phyloP scores from a whole-genome alignment of 2,888 invertebrate species.

The Agrenia bidenticulata region DNA sequence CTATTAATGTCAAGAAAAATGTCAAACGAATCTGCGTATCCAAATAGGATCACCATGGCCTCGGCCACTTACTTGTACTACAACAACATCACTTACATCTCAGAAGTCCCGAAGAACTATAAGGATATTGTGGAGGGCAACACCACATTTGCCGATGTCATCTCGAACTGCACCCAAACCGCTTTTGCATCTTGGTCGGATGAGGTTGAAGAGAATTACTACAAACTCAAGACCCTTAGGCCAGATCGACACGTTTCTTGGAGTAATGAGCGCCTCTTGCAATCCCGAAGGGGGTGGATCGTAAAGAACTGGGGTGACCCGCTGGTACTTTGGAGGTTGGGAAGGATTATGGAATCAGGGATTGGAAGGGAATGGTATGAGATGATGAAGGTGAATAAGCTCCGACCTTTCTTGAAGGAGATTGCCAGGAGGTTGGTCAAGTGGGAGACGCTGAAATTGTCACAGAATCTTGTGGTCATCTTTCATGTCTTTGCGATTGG shows the following conservation, averaged over 20 bases:
- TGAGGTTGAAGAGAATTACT: conserved; percentile 1
- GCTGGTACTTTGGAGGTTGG: neutral
- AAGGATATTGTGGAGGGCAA: neutral
- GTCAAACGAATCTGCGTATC: too few relatives aligned
- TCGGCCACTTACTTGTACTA: too few relatives aligned
- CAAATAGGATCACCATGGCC: too few relatives aligned
- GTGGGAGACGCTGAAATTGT: neutral
- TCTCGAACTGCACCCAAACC: neutral
- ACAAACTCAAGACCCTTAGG: neutral
- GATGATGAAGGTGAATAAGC: neutral
- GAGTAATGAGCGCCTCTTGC: neutral
- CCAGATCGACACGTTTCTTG: neutral
- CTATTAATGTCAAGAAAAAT: too few relatives aligned
- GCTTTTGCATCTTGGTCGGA: neutral
- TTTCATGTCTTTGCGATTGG: neutral
- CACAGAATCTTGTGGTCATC: neutral
- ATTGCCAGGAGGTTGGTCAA: neutral
- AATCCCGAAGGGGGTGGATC: neutral
- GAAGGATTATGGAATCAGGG: neutral
- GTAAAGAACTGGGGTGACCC: neutral
- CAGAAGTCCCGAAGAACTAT: neutral
- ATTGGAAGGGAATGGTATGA: conserved; percentile 1
- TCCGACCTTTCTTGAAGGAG: neutral
- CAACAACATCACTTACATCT: neutral
- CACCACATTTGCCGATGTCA: neutral